Percentiles rank a stretch among this genome's conserved stretches.
These are phyloP conservation scores for Schizothorax lantsangensis DNA, from an alignment of 2,797 vertebrate genomes.

Conservation along the genomic window DNA sequence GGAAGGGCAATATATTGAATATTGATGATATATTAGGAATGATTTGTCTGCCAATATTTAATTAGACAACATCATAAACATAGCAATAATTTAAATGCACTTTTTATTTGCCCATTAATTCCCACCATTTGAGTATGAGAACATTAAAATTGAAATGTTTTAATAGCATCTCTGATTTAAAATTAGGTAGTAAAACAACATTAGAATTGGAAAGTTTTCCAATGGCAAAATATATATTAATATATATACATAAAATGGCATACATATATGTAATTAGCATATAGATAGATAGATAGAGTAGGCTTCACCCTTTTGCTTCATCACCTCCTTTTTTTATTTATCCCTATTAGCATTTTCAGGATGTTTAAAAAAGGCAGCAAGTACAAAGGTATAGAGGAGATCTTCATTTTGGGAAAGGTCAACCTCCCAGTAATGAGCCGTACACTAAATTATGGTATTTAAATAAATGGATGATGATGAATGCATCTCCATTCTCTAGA, in stretches of 20 bases:
- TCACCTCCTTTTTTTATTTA: constrained; percentile 12
- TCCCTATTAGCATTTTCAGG: constrained; percentile 44
- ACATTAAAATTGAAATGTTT: background rate
- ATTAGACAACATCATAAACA: background rate
- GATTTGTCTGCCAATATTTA: background rate
- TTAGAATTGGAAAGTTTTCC: background rate
- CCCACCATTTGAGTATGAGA: background rate
- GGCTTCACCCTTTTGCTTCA: background rate
- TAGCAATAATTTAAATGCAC: background rate
- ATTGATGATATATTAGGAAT: background rate
- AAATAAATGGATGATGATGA: constrained; percentile 70
- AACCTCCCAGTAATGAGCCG: constrained; percentile 68
- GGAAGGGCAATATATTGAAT: background rate
- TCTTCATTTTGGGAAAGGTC: constrained; percentile 67
- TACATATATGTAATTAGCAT: background rate
- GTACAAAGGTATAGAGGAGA: constrained; percentile 54
- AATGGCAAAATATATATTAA: background rate
- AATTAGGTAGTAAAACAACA: background rate
- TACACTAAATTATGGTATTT: constrained; percentile 74
- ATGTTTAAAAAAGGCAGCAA: background rate
- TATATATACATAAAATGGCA: background rate
- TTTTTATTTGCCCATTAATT: background rate
- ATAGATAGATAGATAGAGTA: background rate
- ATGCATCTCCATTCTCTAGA: constrained; percentile 65
- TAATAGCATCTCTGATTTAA: background rate